These are phyloP conservation scores for Philopedon plagiatum DNA, from an alignment of 2,888 invertebrate species.

Conservation along the genomic window DNA sequence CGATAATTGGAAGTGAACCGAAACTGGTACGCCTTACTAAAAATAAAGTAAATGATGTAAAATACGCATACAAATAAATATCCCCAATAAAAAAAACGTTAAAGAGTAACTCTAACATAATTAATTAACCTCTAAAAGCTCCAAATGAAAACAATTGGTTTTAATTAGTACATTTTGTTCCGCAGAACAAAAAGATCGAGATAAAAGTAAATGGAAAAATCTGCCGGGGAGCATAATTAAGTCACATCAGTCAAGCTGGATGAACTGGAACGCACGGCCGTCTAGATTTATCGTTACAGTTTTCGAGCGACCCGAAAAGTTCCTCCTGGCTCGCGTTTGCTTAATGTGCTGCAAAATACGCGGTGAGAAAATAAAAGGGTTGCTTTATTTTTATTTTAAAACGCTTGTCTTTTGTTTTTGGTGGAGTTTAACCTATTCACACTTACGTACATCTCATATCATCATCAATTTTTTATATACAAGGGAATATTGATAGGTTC, in stretches of 20 bases:
- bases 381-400: not conserved
- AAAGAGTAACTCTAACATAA: constrained; percentile 31
- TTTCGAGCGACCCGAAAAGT: constrained; percentile 47
- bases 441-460: too few relatives aligned
- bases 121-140: constrained; percentile 53
- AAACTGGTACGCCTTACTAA: too few relatives aligned
- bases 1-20: too few relatives aligned
- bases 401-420: not conserved
- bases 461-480: too few relatives aligned
- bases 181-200: constrained; percentile 53
- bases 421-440: too few relatives aligned
- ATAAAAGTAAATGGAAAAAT: constrained; percentile 53
- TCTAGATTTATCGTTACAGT: constrained; percentile 40
- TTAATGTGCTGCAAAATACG: constrained; percentile 14
- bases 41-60: too few relatives aligned
- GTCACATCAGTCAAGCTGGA: constrained; percentile 62
- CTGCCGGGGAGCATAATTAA: constrained; percentile 60
- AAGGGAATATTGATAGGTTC: too few relatives aligned
- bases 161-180: constrained; percentile 59
- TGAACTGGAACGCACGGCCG: constrained; percentile 60
- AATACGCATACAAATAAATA: too few relatives aligned
- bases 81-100: not conserved
- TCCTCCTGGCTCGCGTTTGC: constrained; percentile 2
- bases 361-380: constrained; percentile 7
- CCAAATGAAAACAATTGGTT: constrained; percentile 57